Evolutionary conservation across 2,888 invertebrate species (phyloP), one percentile per base, ranked within the genome.

Genomic region (Dioctria rufipes): DNA sequence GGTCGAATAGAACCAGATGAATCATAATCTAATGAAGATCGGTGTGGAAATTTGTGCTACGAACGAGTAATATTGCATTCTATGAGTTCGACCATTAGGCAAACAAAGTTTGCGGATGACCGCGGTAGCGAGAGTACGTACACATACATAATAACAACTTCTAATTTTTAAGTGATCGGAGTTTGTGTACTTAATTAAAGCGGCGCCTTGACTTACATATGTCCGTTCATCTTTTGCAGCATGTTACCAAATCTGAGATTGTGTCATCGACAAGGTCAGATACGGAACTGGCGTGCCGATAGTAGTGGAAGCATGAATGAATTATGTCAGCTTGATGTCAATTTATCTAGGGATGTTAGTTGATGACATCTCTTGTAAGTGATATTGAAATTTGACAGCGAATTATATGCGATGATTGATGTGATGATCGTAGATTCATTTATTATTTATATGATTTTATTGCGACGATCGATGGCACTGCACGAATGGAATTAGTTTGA

Each of bases 21-120:
- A 71, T 71, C 71, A 71, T 71, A 71, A 71, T 71, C 71, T 37
- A 54, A 71, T 71, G 71, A 71, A 54, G 71, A 71, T 51, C 54
- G 71, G 71, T 71, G 71, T 71, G 51, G 71, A 71, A 71, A 54
- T 54, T 54, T 49, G 54, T 71, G 71, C 25, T 25, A 25, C 25
- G 25, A 25, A 25, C 25, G 25, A 25, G 25, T 67, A 65, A 46
- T 46, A 49, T n/a, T 9, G 67, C 37, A 37, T n/a, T 6, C 67
- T n/a, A 13, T 43, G 43, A 37, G 25, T 25, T 37, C 67, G 43
- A 51, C 6, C 51, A 9, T 25, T 6, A 6, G 6, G 51, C 51
- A 51, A 51, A 11, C 11, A 9, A 58, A 3, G 58, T 8, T 5
- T 5, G 2, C 11, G n/a, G 58, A 58, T 58, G 58, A 58, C 2